Evolutionary conservation across 2,888 invertebrate species (phyloP), one percentile per base, ranked within the genome.

Genomic region (Conchocele bisecta): DNA sequence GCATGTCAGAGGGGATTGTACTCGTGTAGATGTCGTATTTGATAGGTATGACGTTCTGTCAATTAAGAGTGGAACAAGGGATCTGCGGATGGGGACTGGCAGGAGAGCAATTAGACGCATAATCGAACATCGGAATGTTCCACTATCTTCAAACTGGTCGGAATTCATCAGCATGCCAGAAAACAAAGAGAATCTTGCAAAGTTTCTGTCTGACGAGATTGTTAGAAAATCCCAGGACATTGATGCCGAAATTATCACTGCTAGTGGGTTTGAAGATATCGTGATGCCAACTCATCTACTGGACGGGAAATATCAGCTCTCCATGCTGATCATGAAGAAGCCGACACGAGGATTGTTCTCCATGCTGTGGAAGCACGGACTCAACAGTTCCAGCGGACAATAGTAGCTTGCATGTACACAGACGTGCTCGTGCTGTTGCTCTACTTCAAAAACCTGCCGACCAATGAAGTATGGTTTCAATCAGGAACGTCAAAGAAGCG

Each of bases 321-420:
- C 5, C 20, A 35, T 15, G 53, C 53, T 15, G 7, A 33, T 35
- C 53, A 53, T 33, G 20, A 35, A 35, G 53, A 53, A 37, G 35
- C 35, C 17, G 53, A 53, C 53, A 53, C 53, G 7, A 11, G 53
- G 24, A 13, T 31, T 15, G 11, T 53, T 17, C 51, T 51, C n/a
- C 51, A 51, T 51, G 51, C 51, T 9, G 9, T 33, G 9, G n/a
- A 51, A n/a, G 51, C 51, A 13, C 9, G 7, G 26, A 50, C 15
- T 15, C 6, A 9, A 7, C 7, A n/a, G 5, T 24, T 4, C n/a
- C 31, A 28, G 22, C 3, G 29, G 3, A 29, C 13, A 28, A n/a
- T 24, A 9, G 5, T 48, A 6, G 26, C 22, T 3, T 24, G 15
- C 7, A 48, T 28, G 31, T 28, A 48, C 28, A 48, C 48, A 48